A percentile compares a stretch with the other conserved stretches of the same genome.
Evolutionary conservation across 2,113 vertebrate species (phyloP).

Genomic region (Hassar affinis): DNA sequence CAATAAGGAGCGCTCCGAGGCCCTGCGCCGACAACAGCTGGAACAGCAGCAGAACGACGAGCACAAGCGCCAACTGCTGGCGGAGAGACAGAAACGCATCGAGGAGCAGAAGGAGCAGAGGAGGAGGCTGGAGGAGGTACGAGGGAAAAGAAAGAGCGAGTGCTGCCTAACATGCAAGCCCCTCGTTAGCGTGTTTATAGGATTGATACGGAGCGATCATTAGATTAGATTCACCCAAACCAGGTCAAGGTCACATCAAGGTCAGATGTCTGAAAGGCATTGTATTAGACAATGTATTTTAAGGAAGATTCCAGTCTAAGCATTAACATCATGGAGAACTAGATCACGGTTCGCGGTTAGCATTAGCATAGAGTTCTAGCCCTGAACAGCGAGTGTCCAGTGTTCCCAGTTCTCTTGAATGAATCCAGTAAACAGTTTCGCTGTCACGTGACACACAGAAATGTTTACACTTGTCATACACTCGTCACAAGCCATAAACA

Average conservation of each 20-base stretch:
- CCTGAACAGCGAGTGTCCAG: too few species aligned
- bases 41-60: slow-evolving; percentile 99
- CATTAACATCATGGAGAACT: neutral
- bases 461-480: neutral
- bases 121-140: slow-evolving; percentile 92
- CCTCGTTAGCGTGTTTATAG: neutral
- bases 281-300: too few species aligned
- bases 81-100: slow-evolving; percentile 94
- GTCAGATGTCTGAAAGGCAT: too few species aligned
- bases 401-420: too few species aligned
- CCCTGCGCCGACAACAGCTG: slow-evolving; percentile 92
- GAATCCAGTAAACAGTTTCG: too few species aligned
- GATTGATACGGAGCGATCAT: neutral
- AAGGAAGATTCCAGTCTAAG: neutral
- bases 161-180: too few species aligned
- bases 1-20: slow-evolving; percentile 95
- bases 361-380: neutral
- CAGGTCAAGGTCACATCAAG: neutral
- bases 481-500: too few species aligned
- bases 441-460: neutral
- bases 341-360: neutral
- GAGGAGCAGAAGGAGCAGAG: slow-evolving; percentile 98
- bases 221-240: neutral
- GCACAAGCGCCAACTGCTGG: slow-evolving; percentile 93
- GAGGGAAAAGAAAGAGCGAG: neutral